Base-by-base conservation (phyloP, 2,888 invertebrate genomes). In the Drosophila helvetica region DNA sequence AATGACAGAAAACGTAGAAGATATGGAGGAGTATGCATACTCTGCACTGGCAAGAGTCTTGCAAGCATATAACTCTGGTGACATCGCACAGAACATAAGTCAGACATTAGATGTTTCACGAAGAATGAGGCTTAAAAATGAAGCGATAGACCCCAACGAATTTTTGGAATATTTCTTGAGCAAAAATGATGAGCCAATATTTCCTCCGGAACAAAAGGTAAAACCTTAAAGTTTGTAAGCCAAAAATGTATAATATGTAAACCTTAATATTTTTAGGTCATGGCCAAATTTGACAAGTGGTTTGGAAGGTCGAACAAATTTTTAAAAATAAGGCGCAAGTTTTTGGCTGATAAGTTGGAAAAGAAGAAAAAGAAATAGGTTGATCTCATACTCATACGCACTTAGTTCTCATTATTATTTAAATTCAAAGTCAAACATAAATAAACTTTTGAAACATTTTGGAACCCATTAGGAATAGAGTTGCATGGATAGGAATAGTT, bases 1-100 rank as follows among this genome's bases (percentile, higher is more conserved):
- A 0, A 78, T 91, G 59, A 78, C 91, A 17, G 80, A 88, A 68
- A 74, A 79, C 67, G 73, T 76, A 1, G 79, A 89, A 6, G 73
- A 80, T n/a, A 64, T 87, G 19, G 81, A 86, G 4, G 80, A 79
- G 19, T 81, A 79, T 43, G 66, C 79, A 1, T 79, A 88, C 42
- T 86, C 90, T 1, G 86, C 91, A 2, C 70, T 92, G 15, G 90
- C 92, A 0, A 90, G 87, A 67, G 83, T 90, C 3, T 78, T 92
- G 4, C 85, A 86, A 27, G 80, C 87, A 6, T 92, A 91, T 70
- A 71, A 81, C 38, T 81, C 90, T 18, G 93, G 91, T 0, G 86
- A 90, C 62, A 92, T 94, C 62, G 73, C 70, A 0, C 63, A 79
- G 6, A 90, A 89, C 68, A 66, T 92, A 19, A 55, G 74, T 4